Evolutionary conservation across 2,888 invertebrate species (phyloP).

Genomic region (Athalia cordata): DNA sequence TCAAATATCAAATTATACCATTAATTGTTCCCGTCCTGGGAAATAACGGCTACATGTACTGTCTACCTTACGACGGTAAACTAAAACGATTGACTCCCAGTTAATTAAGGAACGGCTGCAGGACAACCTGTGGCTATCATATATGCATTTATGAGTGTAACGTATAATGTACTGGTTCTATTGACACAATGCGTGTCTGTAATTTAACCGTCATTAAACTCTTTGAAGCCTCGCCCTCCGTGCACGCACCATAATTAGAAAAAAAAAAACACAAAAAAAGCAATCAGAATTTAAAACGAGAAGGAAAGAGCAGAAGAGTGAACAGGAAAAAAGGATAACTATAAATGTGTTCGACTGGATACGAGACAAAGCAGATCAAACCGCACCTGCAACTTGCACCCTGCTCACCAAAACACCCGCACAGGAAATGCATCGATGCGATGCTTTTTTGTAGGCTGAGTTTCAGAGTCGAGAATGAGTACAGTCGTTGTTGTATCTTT

Average conservation of each 20-base stretch:
- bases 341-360: background rate
- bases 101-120: conserved; percentile 1
- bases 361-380: conserved; percentile 45
- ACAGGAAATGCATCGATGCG: conserved; percentile 43
- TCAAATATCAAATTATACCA: background rate
- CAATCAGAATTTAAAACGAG: background rate
- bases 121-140: conserved; percentile 28
- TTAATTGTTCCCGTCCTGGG: conserved; percentile 2
- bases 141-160: background rate
- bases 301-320: background rate
- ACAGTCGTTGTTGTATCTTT: conserved; percentile 43
- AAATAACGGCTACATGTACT: conserved; percentile 5
- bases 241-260: conserved; percentile 6
- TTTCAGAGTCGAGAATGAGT: conserved; percentile 30
- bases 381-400: conserved; percentile 42
- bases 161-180: background rate
- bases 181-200: conserved; percentile 12
- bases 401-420: conserved; percentile 42
- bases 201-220: conserved; percentile 13
- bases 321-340: conserved; percentile 6
- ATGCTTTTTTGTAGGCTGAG: conserved; percentile 20
- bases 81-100: conserved; percentile 1
- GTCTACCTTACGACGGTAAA: conserved; percentile 6
- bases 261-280: background rate
- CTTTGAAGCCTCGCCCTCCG: conserved; percentile 15